Percentiles rank a stretch among this genome's conserved stretches.
phyloP scores from a whole-genome alignment of 1,140 invertebrate species.

The Tenebrio molitor region DNA sequence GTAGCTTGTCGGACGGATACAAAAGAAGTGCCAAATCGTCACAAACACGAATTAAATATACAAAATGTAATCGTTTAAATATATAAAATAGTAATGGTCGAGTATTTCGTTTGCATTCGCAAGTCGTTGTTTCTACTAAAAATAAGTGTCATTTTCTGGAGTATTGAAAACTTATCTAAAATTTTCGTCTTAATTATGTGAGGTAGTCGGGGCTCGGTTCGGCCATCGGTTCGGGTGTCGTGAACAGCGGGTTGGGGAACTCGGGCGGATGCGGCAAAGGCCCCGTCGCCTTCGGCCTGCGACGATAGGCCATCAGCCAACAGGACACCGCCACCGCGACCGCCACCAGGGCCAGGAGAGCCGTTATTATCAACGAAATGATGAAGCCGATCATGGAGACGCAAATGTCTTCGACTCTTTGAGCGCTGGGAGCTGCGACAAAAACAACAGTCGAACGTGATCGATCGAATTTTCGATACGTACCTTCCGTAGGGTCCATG shows the following conservation, averaged over 20 bases:
- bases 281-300: slow-evolving; percentile 86
- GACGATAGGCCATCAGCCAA: slow-evolving; percentile 93
- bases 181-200: slow-evolving; percentile 63
- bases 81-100: slow-evolving; percentile 49
- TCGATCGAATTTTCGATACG: not conserved
- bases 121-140: slow-evolving; percentile 47
- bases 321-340: slow-evolving; percentile 95
- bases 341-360: slow-evolving; percentile 90
- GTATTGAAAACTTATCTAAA: slow-evolving; percentile 52
- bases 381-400: slow-evolving; percentile 94
- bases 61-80: slow-evolving; percentile 50
- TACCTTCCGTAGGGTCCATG: slow-evolving; percentile 79
- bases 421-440: slow-evolving; percentile 74
- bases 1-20: slow-evolving; percentile 61
- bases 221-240: slow-evolving; percentile 83
- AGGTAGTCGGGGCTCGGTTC: slow-evolving; percentile 88
- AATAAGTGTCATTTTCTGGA: slow-evolving; percentile 43
- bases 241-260: slow-evolving; percentile 94
- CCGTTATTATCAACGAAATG: slow-evolving; percentile 92
- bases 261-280: slow-evolving; percentile 94
- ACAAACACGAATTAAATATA: slow-evolving; percentile 54
- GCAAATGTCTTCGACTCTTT: slow-evolving; percentile 87
- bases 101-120: slow-evolving; percentile 52
- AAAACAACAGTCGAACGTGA: slow-evolving; percentile 46
- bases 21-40: slow-evolving; percentile 43